Conservation (phyloP, 2,113 vertebrate species). For the Dipodomys spectabilis region DNA sequence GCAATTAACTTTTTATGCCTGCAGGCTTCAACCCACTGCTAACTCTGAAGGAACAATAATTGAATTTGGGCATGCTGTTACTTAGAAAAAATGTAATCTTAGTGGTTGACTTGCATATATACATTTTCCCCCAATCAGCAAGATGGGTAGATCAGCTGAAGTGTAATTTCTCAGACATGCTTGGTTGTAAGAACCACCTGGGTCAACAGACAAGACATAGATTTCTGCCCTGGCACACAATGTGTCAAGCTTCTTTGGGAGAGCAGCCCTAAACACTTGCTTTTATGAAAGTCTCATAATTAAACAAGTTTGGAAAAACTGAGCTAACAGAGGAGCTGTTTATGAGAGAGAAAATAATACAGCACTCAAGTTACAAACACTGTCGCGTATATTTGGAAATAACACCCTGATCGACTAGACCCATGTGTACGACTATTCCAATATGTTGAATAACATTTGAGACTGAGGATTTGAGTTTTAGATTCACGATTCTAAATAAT, state of each 20-base stretch:
- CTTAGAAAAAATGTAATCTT: conserved; percentile 66
- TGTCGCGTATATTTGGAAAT: background rate
- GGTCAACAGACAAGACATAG: background rate
- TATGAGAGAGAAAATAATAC: conserved; percentile 11
- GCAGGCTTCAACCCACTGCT: conserved; percentile 43
- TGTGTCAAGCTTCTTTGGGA: background rate
- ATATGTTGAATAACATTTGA: background rate
- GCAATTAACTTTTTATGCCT: conserved; percentile 53
- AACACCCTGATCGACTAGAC: background rate
- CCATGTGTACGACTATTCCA: background rate
- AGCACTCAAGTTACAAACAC: background rate
- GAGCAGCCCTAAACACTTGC: background rate
- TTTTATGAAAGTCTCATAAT: conserved; percentile 16
- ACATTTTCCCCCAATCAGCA: conserved; percentile 60
- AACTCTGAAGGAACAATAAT: conserved; percentile 43
- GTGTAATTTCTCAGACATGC: background rate
- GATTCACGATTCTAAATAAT: background rate
- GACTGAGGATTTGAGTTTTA: conserved; percentile 28
- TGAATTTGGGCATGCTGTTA: conserved; percentile 56
- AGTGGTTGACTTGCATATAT: conserved; percentile 55
- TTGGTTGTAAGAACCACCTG: background rate
- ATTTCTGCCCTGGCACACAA: background rate
- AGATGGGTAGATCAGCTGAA: conserved; percentile 33
- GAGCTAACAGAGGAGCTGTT: background rate
- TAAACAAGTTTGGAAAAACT: background rate